These are phyloP conservation scores for Spilarctia lutea DNA, from an alignment of 2,888 invertebrate species.

Conservation along the genomic window DNA sequence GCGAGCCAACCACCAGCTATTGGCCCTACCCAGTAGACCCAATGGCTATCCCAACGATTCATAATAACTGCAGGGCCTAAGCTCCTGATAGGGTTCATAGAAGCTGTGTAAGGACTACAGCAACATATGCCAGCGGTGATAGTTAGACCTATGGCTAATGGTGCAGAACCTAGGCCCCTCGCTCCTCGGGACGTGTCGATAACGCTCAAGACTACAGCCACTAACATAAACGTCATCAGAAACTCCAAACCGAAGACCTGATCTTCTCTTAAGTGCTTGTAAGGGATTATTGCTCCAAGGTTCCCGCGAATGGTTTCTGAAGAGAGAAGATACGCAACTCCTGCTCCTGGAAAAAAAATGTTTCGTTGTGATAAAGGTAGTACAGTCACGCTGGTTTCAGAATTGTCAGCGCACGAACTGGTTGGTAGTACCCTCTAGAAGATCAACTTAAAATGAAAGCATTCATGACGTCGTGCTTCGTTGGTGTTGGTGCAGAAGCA, in stretches of 20 bases:
- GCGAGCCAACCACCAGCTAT: conserved; percentile 50
- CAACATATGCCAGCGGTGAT: conserved; percentile 53
- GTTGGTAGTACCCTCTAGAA: no score
- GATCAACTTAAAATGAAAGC: no score
- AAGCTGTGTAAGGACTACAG: conserved; percentile 48
- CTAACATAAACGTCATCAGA: conserved; percentile 54
- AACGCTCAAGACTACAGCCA: conserved; percentile 49
- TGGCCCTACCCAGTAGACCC: conserved; percentile 55
- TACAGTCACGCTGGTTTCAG: no score
- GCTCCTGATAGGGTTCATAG: conserved; percentile 52
- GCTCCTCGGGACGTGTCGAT: conserved; percentile 47
- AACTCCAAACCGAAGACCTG: conserved; percentile 51
- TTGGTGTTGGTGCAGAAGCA: no score
- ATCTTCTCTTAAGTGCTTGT: conserved; percentile 21
- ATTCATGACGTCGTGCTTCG: no score
- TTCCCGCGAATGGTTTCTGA: conserved; percentile 29
- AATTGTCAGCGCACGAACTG: no score
- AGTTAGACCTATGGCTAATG: conserved; percentile 56
- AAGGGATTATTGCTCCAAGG: conserved; percentile 44
- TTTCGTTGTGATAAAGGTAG: background rate
- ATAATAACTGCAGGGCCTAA: conserved; percentile 53
- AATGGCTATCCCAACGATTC: conserved; percentile 47
- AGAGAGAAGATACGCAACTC: conserved; percentile 45
- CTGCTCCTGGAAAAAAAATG: conserved; percentile 46
- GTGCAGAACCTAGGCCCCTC: conserved; percentile 51